Evolutionary conservation across 2,797 vertebrate species (phyloP).

Genomic region (Cichlasoma orientale): DNA sequence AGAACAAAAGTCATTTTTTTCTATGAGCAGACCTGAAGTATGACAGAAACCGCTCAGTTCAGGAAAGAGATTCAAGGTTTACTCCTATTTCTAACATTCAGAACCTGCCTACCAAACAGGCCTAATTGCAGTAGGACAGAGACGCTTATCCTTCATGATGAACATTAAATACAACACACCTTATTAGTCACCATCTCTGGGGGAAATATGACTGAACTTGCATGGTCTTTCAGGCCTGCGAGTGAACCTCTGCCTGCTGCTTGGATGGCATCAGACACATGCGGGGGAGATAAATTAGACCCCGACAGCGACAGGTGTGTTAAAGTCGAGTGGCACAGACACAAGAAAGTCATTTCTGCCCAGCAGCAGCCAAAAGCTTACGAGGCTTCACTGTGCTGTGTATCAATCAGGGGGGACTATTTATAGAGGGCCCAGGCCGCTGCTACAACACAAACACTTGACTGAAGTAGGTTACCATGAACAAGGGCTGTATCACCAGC

Average conservation of each 20-base stretch:
- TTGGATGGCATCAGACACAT: conserved; percentile 38
- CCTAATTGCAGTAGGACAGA: neutral
- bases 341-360: conserved; percentile 71
- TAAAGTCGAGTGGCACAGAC: conserved; percentile 52
- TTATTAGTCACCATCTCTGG: conserved; percentile 16
- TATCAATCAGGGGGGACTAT: conserved; percentile 77
- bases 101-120: neutral
- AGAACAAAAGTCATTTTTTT: no score
- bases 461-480: conserved; percentile 75
- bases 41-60: no score
- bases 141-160: neutral
- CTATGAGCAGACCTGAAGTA: no score
- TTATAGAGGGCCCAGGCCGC: conserved; percentile 69
- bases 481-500: conserved; percentile 33
- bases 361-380: conserved; percentile 59
- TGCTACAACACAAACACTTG: conserved; percentile 69
- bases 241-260: conserved; percentile 19
- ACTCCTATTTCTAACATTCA: neutral
- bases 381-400: conserved; percentile 56
- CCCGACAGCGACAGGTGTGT: conserved; percentile 57
- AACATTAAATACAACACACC: conserved; percentile 48
- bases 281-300: conserved; percentile 51
- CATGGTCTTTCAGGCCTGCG: neutral
- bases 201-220: conserved; percentile 2
- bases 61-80: no score